Conservation (phyloP, 2,888 invertebrate species). For the Drosophila paramelanica region DNA sequence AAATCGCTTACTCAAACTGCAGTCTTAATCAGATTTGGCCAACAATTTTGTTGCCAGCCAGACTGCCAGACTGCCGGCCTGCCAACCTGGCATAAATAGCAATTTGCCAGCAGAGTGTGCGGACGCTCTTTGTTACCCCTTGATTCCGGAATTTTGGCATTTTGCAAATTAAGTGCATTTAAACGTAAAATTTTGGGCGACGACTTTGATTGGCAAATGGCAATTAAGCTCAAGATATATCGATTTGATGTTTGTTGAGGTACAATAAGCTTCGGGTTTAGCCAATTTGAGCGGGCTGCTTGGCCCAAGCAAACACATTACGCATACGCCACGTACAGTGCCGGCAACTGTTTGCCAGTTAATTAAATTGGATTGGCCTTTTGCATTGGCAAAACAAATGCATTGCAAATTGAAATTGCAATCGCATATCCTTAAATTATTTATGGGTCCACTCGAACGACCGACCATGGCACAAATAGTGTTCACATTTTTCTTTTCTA, state of each 20-base stretch:
- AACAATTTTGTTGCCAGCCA: slow-evolving; percentile 50
- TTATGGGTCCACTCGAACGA: slow-evolving; percentile 9
- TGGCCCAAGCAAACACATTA: slow-evolving; percentile 8
- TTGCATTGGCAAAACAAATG: slow-evolving; percentile 30
- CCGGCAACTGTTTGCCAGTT: slow-evolving; percentile 15
- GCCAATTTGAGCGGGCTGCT: slow-evolving; percentile 35
- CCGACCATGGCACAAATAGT: slow-evolving; percentile 21
- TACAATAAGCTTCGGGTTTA: slow-evolving; percentile 1
- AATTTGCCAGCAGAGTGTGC: slow-evolving; percentile 49
- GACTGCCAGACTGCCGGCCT: slow-evolving; percentile 5
- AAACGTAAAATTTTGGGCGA: slow-evolving; percentile 41
- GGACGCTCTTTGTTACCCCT: slow-evolving; percentile 1
- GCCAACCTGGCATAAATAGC: slow-evolving; percentile 53
- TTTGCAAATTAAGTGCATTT: slow-evolving; percentile 54
- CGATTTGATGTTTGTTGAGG: slow-evolving; percentile 11
- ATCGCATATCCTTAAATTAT: slow-evolving; percentile 25
- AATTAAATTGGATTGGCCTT: slow-evolving; percentile 52
- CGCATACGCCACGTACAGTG: slow-evolving; percentile 10
- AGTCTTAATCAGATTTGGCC: slow-evolving; percentile 70
- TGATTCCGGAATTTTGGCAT: slow-evolving; percentile 15
- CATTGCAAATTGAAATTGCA: slow-evolving; percentile 27
- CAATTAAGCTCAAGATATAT: slow-evolving; percentile 37
- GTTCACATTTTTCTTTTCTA: slow-evolving; percentile 4
- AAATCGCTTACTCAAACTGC: slow-evolving; percentile 68
- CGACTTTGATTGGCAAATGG: slow-evolving; percentile 53